These are phyloP conservation scores for Ictalurus punctatus DNA, from an alignment of 2,113 vertebrate genomes.

Conservation along the genomic window DNA sequence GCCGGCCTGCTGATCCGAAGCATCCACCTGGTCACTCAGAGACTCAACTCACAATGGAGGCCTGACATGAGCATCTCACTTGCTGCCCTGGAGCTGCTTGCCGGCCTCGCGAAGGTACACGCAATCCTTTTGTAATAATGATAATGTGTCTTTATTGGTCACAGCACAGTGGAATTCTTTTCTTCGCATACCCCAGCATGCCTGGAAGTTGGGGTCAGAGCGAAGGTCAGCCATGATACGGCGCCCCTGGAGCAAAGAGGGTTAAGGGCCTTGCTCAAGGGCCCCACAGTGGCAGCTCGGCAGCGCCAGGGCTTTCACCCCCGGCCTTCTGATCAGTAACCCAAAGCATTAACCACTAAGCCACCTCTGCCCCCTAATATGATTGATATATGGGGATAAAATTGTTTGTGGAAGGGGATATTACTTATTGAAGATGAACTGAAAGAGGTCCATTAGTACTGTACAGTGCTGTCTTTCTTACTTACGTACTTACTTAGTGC, in stretches of 20 bases:
- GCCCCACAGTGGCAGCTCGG: no score
- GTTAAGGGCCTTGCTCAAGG: no score
- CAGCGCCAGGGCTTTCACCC: no score
- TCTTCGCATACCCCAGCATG: no score
- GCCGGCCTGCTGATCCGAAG: slow-evolving; percentile 87
- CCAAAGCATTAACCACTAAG: no score
- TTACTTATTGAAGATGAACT: neutral
- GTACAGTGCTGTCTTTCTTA: neutral
- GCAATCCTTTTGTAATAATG: neutral
- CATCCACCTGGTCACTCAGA: slow-evolving; percentile 88
- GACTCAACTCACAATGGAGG: slow-evolving; percentile 88
- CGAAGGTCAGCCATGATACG: no score
- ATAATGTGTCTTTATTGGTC: no score
- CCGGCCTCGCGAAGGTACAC: slow-evolving; percentile 87
- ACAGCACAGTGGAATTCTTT: no score
- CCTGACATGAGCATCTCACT: slow-evolving; percentile 91
- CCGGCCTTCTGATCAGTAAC: no score
- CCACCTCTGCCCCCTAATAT: neutral
- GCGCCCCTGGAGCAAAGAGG: no score
- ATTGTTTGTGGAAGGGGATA: neutral
- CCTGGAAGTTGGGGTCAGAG: no score
- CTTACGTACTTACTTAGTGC: no score
- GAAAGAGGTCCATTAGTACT: neutral
- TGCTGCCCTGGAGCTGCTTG: slow-evolving; percentile 87
- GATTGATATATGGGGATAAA: neutral